Evolutionary conservation across 2,888 invertebrate species (phyloP), one percentile per base, ranked within the genome.

Genomic region (Mimachlamys varia): DNA sequence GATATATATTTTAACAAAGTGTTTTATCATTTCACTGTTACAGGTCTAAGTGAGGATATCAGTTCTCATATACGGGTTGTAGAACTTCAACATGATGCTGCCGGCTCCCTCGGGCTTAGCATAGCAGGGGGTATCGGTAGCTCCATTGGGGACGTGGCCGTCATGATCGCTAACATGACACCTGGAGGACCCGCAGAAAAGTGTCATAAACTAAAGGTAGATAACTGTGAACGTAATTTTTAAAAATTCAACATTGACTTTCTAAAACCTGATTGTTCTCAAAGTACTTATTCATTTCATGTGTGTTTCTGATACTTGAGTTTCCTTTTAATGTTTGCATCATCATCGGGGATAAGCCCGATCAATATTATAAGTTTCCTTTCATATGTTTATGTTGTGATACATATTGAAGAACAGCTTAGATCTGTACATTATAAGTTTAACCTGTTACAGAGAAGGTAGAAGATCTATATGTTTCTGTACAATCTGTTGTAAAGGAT

Each of bases 111-210:
- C 62, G 96, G 96, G 7, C 94, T 96, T 90, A 96, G 96, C 89
- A 95, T 96, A 50, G 96, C 96, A 33, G 96, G 96, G 0, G 96
- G 96, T 0, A 91, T 95, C 3, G 95, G 95, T 55, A 96, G 95
- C 89, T 95, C 96, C n/a, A 93, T 96, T 7, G 96, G 96, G 19
- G 96, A 96, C 91, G 94, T 94, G 10, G 96, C 96, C 27, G 94
- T 96, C 89, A 94, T 96, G 90, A 95, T 96, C 4, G 96, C 96
- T n/a, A 95, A 95, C 90, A 92, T 96, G 87, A 94, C 94, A 62
- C 94, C 96, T 10, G 93, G 93, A 22, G 96, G 96, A 7, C 95
- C 96, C 3, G 96, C 96, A 88, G 95, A 95, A 55, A 93, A 91
- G 88, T 95, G 95, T n/a, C 93, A 94, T 13, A 95, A 95, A 90